phyloP scores from a whole-genome alignment of 2,888 invertebrate species.

The Yponomeuta evonymella region DNA sequence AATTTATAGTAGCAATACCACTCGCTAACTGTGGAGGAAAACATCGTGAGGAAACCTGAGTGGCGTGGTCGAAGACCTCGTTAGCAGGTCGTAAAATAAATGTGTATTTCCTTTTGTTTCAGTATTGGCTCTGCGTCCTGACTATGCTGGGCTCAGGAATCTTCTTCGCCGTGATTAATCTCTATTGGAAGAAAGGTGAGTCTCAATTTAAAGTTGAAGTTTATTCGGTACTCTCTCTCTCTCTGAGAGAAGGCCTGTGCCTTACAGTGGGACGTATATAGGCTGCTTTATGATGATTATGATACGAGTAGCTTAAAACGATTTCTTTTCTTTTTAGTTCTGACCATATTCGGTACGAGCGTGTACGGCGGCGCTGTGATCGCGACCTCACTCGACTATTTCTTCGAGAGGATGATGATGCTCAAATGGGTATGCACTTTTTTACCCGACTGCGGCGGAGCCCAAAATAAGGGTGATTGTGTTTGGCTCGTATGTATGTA shows the following conservation, averaged over 20 bases:
- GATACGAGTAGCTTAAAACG: too few species aligned
- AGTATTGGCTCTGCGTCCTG: slow-evolving; percentile 82
- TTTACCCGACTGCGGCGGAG: too few species aligned
- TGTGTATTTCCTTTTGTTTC: slow-evolving; percentile 22
- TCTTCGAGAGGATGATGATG: slow-evolving; percentile 82
- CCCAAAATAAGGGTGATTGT: too few species aligned
- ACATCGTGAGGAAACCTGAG: too few species aligned
- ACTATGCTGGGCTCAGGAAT: slow-evolving; percentile 81
- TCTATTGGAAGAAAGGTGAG: slow-evolving; percentile 85
- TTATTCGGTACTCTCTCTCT: not conserved
- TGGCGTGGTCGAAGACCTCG: too few species aligned
- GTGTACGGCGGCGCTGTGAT: slow-evolving; percentile 86
- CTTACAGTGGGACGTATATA: too few species aligned
- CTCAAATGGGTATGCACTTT: slow-evolving; percentile 75
- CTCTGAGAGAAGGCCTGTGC: too few species aligned
- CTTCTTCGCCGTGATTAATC: slow-evolving; percentile 81
- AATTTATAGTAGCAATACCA: too few species aligned
- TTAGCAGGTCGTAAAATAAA: not conserved
- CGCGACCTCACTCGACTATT: slow-evolving; percentile 83
- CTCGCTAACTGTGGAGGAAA: too few species aligned
- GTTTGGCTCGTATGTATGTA: too few species aligned
- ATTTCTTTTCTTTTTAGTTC: slow-evolving; percentile 45
- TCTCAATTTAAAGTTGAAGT: slow-evolving; percentile 12
- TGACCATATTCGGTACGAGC: slow-evolving; percentile 84
- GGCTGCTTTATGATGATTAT: too few species aligned